These are phyloP conservation scores for Diaphora mendica DNA, from an alignment of 2,888 invertebrate species.

Conservation along the genomic window DNA sequence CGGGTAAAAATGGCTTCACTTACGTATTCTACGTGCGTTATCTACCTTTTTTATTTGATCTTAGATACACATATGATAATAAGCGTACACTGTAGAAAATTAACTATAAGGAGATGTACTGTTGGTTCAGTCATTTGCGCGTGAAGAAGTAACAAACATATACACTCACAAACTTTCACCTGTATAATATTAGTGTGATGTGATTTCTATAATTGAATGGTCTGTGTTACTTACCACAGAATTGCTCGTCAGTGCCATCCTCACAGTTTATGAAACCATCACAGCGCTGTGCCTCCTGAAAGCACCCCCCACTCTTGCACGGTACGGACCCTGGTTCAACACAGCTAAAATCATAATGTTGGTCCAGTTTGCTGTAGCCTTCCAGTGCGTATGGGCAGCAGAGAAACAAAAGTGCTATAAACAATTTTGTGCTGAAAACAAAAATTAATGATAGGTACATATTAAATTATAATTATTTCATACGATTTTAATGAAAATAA, in stretches of 20 bases:
- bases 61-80: too few species aligned
- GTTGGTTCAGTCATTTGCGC: too few species aligned
- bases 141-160: too few species aligned
- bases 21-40: too few species aligned
- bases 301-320: slow-evolving; percentile 82
- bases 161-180: too few species aligned
- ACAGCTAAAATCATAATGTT: slow-evolving; percentile 64
- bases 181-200: too few species aligned
- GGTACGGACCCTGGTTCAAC: slow-evolving; percentile 65
- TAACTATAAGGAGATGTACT: too few species aligned
- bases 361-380: slow-evolving; percentile 68
- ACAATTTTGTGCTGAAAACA: slow-evolving; percentile 28
- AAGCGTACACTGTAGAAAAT: too few species aligned
- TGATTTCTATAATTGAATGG: background rate
- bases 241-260: slow-evolving; percentile 87
- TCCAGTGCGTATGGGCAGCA: slow-evolving; percentile 52
- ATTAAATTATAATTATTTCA: background rate
- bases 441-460: background rate
- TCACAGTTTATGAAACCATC: slow-evolving; percentile 87
- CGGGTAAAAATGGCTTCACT: too few species aligned
- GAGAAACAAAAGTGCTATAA: slow-evolving; percentile 36
- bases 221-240: slow-evolving; percentile 69
- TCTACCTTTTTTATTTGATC: too few species aligned
- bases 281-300: slow-evolving; percentile 85
- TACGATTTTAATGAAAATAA: too few species aligned